Percentiles rank a stretch among this genome's conserved stretches.
phyloP scores from a whole-genome alignment of 1,140 invertebrate genomes.

The roundworm (Caenorhabditis elegans) region WBcel235 BX284605.5:6323501-6324000 shows the following conservation, averaged over 20 bases:
- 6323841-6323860: slow-evolving; percentile 51
- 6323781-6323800: background rate
- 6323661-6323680: slow-evolving; percentile 3
- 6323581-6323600: no score
- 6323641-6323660: background rate
- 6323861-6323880: slow-evolving; percentile 55
- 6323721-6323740: background rate
- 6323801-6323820: background rate
- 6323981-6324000: slow-evolving; percentile 4
- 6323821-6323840: background rate
- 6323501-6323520: no score
- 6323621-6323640: slow-evolving; percentile 22
- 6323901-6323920: slow-evolving; percentile 17
- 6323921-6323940: background rate
- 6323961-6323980: background rate
- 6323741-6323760: no score
- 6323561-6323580: no score
- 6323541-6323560: no score
- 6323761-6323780: background rate
- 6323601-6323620: background rate
- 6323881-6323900: slow-evolving; percentile 53
- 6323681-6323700: background rate
- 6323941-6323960: background rate
- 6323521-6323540: no score
- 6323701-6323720: background rate